A percentile compares a stretch with the other conserved stretches of the same genome.
These are phyloP conservation scores for Epirrita christyi DNA, from an alignment of 2,888 invertebrate genomes.

Conservation along the genomic window DNA sequence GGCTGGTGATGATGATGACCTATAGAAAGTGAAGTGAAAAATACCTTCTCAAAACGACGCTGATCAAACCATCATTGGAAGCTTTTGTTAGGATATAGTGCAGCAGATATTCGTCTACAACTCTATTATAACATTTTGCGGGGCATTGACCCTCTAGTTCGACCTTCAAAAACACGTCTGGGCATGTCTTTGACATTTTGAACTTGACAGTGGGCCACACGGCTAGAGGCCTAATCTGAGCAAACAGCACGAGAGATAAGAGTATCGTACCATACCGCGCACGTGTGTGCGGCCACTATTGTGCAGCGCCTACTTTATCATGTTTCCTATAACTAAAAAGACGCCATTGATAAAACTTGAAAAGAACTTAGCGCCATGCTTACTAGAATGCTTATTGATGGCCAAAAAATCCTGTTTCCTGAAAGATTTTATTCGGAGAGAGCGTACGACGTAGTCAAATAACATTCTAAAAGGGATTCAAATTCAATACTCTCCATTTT, in stretches of 20 bases:
- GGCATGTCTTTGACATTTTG: constrained; percentile 71
- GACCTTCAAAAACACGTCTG: constrained; percentile 49
- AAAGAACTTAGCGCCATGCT: constrained; percentile 6
- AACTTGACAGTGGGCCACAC: constrained; percentile 76
- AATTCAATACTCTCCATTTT: too few species aligned
- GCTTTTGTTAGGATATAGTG: neutral
- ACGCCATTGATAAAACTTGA: constrained; percentile 15
- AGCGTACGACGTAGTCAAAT: too few species aligned
- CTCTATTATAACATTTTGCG: constrained; percentile 19
- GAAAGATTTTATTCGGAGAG: too few species aligned
- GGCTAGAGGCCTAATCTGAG: constrained; percentile 59
- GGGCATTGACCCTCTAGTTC: constrained; percentile 35
- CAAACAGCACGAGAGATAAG: constrained; percentile 68
- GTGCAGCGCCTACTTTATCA: constrained; percentile 24
- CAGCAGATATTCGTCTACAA: neutral
- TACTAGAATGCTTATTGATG: too few species aligned
- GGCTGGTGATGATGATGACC: too few species aligned
- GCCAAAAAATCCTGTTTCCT: too few species aligned
- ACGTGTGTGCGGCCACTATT: constrained; percentile 53
- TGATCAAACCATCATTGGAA: neutral
- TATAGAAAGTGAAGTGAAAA: too few species aligned
- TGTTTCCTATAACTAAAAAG: constrained; percentile 30
- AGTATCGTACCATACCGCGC: constrained; percentile 45
- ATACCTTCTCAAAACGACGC: too few species aligned
- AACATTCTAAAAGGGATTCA: too few species aligned